A percentile compares a stretch with the other conserved stretches of the same genome.
phyloP scores from a whole-genome alignment of 2,113 vertebrate species.

The Plecotus auritus region DNA sequence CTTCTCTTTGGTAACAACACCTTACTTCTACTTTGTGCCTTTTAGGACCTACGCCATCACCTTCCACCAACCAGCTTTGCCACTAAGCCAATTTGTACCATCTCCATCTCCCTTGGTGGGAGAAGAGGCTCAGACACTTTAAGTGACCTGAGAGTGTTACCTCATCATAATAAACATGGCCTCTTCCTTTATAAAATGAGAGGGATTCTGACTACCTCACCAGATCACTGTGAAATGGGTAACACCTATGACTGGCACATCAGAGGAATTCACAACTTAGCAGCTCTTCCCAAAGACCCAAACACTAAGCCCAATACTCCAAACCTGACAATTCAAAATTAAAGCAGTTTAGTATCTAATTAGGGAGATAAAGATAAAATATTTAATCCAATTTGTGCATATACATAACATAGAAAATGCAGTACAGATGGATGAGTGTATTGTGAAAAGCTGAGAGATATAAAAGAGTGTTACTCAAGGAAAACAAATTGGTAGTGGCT shows the following conservation, averaged over 20 bases:
- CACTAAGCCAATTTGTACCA: not conserved
- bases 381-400: not conserved
- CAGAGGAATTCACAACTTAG: not conserved
- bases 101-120: not conserved
- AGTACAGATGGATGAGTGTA: not conserved
- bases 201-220: not conserved
- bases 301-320: not conserved
- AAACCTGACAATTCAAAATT: not conserved
- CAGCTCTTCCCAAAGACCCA: not conserved
- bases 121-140: not conserved
- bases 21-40: not conserved
- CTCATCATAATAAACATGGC: not conserved
- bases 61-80: too few relatives aligned
- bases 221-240: not conserved
- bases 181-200: not conserved
- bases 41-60: accelerated
- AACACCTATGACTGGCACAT: not conserved
- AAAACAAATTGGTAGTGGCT: not conserved
- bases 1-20: not conserved
- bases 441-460: not conserved
- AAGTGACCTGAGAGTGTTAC: not conserved
- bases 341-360: not conserved
- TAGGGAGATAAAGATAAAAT: not conserved
- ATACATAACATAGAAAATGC: not conserved
- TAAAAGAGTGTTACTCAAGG: not conserved